Base-by-base conservation (phyloP, 92 coral and sea anemone species). In the Umimayanthus kanabou region DNA sequence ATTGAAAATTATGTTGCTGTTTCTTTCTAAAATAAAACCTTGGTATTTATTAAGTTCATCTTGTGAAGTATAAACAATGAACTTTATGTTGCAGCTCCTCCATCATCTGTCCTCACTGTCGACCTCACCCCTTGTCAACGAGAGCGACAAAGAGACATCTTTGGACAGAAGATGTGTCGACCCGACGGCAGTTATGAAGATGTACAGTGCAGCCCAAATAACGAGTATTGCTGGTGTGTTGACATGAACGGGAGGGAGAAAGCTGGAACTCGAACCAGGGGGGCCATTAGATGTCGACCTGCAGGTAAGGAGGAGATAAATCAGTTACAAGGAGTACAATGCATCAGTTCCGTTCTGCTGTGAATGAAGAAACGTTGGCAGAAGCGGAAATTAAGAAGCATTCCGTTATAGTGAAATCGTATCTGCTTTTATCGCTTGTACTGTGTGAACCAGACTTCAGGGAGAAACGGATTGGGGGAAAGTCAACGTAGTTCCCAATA, bases 171-270 rank as follows among this genome's bases (percentile, higher is more conserved):
- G 30, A 89, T 85, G 81, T 95, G 98, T 82, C 93, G 77, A 57
- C 90, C 87, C 13, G 98, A 95, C 49, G 98, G 98, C 28, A 91
- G 96, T 79, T 96, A 86, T 86, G 89, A 85, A 67, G 88, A 90
- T 28, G 66, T 95, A 28, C 98, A 96, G 89, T 96, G 98, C 79
- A 91, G 91, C 64, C 79, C 91, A 20, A 81, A 89, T 77, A 88
- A 92, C 39, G 94, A 90, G 33, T 84, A 91, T 49, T 96, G 98
- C 85, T 96, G 98, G 98, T 96, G 98, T 85, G 98, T 96, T 23
- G 96, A 90, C 76, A 77, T 79, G 18, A 83, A 88, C 90, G 95
- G 95, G 75, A 39, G 90, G 39, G 94, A 92, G 79, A 88, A 89
- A 53, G 73, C 33, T 2, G 87, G 94, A 76, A 93, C 98, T 45